A percentile compares a stretch with the other conserved stretches of the same genome.
These are phyloP conservation scores for Sinhomidia bicolor DNA, from an alignment of 2,888 invertebrate species.

Conservation along the genomic window DNA sequence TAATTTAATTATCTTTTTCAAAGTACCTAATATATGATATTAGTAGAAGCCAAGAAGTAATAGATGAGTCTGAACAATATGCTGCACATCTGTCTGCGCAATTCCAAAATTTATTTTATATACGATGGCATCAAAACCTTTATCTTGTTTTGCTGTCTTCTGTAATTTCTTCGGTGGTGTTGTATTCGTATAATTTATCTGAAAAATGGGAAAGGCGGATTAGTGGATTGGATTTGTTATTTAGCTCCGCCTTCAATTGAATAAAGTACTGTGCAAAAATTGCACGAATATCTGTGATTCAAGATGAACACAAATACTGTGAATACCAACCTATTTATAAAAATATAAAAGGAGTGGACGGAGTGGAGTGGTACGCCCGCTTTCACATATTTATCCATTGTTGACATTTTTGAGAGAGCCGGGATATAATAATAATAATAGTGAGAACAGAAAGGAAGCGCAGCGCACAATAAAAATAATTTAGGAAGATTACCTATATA, in stretches of 20 bases:
- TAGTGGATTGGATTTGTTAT: slow-evolving; percentile 36
- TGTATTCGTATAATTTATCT: slow-evolving; percentile 58
- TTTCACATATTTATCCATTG: not conserved
- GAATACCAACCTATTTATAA: slow-evolving; percentile 6
- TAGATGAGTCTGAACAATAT: not conserved
- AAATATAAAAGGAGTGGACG: not conserved
- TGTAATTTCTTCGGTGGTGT: not conserved
- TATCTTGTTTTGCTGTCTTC: not conserved
- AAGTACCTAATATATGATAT: not conserved
- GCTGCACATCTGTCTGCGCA: not conserved
- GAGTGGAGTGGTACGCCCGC: not conserved
- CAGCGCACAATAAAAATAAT: too few species aligned
- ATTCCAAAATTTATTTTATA: not conserved
- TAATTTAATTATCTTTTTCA: slow-evolving; percentile 47
- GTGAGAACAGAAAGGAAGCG: too few species aligned
- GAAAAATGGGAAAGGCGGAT: slow-evolving; percentile 64
- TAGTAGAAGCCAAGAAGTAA: not conserved
- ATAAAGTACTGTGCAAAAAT: slow-evolving; percentile 18
- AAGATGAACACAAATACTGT: not conserved
- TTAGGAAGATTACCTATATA: too few species aligned
- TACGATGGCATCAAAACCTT: not conserved
- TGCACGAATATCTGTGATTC: not conserved
- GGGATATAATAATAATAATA: too few species aligned
- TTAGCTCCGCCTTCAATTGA: slow-evolving; percentile 34
- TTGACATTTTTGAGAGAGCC: not conserved